Conservation (phyloP, 2,888 invertebrate genomes). For the Erebia ligea region DNA sequence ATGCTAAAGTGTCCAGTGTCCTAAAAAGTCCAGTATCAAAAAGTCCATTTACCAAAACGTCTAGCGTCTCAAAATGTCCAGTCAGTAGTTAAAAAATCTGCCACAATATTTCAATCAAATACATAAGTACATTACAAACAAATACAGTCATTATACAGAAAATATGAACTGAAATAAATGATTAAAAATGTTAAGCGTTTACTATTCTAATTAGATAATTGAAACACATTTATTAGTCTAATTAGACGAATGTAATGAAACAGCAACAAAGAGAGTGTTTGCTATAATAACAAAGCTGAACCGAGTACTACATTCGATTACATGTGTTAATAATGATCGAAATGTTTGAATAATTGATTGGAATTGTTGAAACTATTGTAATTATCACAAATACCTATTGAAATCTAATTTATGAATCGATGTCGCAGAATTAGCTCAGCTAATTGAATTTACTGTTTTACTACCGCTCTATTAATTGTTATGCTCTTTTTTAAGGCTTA, state of each 20-base stretch:
- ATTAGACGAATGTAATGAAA: slow-evolving; percentile 35
- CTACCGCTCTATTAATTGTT: not conserved
- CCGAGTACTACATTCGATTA: slow-evolving; percentile 32
- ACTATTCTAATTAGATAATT: no score
- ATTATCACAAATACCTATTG: slow-evolving; percentile 8
- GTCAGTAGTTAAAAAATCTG: no score
- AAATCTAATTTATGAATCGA: slow-evolving; percentile 14
- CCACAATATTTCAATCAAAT: no score
- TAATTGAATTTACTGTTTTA: not conserved
- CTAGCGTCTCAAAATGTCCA: no score
- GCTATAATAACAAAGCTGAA: slow-evolving; percentile 35
- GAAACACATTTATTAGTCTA: slow-evolving; percentile 34
- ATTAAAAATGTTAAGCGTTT: no score
- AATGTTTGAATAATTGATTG: slow-evolving; percentile 30
- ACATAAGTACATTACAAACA: no score
- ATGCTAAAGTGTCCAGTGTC: no score
- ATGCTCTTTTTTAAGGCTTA: no score
- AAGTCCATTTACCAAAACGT: no score
- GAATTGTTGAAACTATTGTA: slow-evolving; percentile 14
- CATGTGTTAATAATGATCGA: slow-evolving; percentile 32
- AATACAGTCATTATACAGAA: no score
- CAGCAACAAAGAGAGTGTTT: slow-evolving; percentile 35
- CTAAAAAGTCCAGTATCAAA: no score
- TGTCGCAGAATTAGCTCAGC: not conserved
- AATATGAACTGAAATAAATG: no score